These are phyloP conservation scores for Drosophila hawaiiensis DNA, from an alignment of 2,888 invertebrate species.

Conservation along the genomic window DNA sequence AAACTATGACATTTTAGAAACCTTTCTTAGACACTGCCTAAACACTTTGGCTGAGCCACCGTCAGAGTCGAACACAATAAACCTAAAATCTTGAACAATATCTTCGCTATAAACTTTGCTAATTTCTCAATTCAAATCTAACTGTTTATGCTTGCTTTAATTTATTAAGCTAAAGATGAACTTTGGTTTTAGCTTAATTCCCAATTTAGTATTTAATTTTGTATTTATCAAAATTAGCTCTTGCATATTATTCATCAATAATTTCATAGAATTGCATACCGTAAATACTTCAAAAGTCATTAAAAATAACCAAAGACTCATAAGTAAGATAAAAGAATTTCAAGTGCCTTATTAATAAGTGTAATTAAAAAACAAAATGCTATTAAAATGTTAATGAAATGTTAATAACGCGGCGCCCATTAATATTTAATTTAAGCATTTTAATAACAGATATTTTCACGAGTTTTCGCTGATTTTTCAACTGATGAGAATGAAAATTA, in stretches of 20 bases:
- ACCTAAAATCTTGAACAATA: neutral
- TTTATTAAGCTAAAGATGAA: neutral
- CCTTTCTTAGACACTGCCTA: neutral
- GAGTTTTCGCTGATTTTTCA: conserved; percentile 30
- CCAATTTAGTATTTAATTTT: neutral
- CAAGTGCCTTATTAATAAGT: conserved; percentile 21
- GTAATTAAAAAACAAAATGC: conserved; percentile 8
- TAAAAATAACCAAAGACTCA: neutral
- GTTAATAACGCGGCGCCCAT: conserved; percentile 37
- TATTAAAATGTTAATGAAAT: conserved; percentile 35
- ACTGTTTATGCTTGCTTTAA: neutral
- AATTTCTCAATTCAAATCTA: neutral
- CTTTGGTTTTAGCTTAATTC: neutral
- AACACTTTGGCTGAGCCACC: neutral
- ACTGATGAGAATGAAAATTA: conserved; percentile 30
- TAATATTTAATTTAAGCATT: conserved; percentile 37
- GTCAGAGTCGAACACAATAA: neutral
- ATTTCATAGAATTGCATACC: neutral
- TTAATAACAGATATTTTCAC: conserved; percentile 24
- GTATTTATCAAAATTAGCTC: neutral
- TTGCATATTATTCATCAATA: neutral
- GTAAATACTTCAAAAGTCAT: neutral
- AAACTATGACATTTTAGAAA: neutral
- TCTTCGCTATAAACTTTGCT: neutral
- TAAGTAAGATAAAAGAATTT: neutral